phyloP scores from a whole-genome alignment of 2,113 vertebrate genomes.

The Trinectes maculatus region DNA sequence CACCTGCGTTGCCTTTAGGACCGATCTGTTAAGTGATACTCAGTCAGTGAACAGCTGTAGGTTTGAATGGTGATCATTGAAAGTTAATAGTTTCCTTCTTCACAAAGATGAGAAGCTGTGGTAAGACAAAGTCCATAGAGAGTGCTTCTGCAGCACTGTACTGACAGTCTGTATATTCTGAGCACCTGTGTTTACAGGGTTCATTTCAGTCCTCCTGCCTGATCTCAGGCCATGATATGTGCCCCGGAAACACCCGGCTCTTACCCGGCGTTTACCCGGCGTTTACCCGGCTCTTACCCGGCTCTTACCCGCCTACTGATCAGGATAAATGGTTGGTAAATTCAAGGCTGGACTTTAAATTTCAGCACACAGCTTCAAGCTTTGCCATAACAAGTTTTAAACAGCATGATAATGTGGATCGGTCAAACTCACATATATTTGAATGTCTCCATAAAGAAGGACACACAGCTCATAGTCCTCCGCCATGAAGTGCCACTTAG shows the following conservation, averaged over 20 bases:
- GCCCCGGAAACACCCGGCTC: background rate
- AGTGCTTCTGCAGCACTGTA: background rate
- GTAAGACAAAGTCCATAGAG: background rate
- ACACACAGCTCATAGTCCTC: background rate
- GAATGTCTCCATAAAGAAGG: background rate
- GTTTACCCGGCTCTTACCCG: too few species aligned
- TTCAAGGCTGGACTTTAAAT: background rate
- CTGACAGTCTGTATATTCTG: background rate
- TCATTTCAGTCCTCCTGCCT: background rate
- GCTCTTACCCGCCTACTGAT: background rate
- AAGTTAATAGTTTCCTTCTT: background rate
- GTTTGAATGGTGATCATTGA: background rate
- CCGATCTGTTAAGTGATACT: background rate
- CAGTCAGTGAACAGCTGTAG: background rate
- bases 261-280: too few species aligned
- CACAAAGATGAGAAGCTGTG: background rate
- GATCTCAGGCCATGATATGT: background rate
- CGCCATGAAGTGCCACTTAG: background rate
- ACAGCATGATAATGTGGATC: background rate
- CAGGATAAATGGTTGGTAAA: background rate
- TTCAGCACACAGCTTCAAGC: background rate
- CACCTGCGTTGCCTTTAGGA: background rate
- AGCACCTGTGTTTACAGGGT: background rate
- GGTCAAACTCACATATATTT: background rate
- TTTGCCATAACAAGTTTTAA: background rate